phyloP scores from a whole-genome alignment of 1,140 invertebrate genomes.

The Diabrotica undecimpunctata region DNA sequence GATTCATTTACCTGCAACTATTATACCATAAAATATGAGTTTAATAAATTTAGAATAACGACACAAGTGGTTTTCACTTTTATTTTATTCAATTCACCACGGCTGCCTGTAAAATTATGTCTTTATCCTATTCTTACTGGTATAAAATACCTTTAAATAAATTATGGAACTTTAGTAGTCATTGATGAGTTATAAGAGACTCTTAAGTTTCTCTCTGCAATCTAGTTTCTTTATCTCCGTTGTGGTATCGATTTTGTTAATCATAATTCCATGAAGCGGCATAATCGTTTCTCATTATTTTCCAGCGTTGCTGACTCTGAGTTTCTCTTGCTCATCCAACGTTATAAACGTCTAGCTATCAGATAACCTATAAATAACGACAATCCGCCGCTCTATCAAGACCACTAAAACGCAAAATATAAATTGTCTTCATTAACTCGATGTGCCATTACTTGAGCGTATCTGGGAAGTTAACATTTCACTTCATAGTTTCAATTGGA shows the following conservation, averaged over 20 bases:
- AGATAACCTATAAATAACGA: constrained; percentile 18
- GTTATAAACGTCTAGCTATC: constrained; percentile 14
- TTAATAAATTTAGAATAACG: too few species aligned
- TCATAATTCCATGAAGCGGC: constrained; percentile 1
- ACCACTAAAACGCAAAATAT: constrained; percentile 14
- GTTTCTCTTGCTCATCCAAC: constrained; percentile 1
- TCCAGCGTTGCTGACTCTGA: neutral
- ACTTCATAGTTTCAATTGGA: constrained; percentile 33
- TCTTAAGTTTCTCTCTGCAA: neutral
- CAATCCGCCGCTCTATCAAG: constrained; percentile 9
- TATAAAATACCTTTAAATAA: too few species aligned
- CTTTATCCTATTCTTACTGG: too few species aligned
- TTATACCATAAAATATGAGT: too few species aligned
- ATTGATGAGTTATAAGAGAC: too few species aligned
- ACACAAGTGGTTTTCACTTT: too few species aligned
- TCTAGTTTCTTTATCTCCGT: neutral
- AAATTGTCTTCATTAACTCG: constrained; percentile 21
- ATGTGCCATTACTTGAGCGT: constrained; percentile 15
- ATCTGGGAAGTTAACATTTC: constrained; percentile 30
- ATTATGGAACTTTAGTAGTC: too few species aligned
- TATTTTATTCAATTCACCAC: too few species aligned
- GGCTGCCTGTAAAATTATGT: too few species aligned
- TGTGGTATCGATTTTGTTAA: neutral
- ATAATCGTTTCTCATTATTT: constrained; percentile 3
- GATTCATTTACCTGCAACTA: too few species aligned